Percentiles rank a stretch among this genome's conserved stretches.
These are phyloP conservation scores for Elaphurus davidianus DNA, from an alignment of 2,113 vertebrate species.

Conservation along the genomic window DNA sequence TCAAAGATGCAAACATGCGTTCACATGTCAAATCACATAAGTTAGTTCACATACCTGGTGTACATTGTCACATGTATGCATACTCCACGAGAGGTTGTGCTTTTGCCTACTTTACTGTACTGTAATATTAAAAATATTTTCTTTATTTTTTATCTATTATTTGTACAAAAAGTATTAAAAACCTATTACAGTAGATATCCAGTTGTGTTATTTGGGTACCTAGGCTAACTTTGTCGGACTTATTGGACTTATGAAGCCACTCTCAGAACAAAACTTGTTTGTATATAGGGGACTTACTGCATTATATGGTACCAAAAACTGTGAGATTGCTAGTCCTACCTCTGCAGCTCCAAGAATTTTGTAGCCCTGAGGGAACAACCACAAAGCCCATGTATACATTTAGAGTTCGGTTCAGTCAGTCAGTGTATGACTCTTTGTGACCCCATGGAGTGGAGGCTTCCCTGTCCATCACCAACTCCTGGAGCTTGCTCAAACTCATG, in stretches of 20 bases:
- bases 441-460: background rate
- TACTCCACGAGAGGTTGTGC: background rate
- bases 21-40: background rate
- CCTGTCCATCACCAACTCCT: background rate
- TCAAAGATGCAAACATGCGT: background rate
- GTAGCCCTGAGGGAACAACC: background rate
- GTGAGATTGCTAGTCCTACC: background rate
- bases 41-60: background rate
- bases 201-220: background rate
- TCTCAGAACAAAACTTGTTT: background rate
- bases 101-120: background rate
- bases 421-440: background rate
- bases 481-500: background rate
- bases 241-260: background rate
- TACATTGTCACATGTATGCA: fast-evolving
- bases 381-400: background rate
- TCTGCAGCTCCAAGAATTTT: background rate
- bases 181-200: background rate
- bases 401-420: background rate
- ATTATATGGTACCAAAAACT: background rate
- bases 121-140: background rate
- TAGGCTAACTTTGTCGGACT: background rate
- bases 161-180: background rate
- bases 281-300: background rate
- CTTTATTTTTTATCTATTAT: background rate